Evolutionary conservation across 1,140 invertebrate species (phyloP), one percentile per base, ranked within the genome.

Genomic region (Pseudomyrmex sp.): DNA sequence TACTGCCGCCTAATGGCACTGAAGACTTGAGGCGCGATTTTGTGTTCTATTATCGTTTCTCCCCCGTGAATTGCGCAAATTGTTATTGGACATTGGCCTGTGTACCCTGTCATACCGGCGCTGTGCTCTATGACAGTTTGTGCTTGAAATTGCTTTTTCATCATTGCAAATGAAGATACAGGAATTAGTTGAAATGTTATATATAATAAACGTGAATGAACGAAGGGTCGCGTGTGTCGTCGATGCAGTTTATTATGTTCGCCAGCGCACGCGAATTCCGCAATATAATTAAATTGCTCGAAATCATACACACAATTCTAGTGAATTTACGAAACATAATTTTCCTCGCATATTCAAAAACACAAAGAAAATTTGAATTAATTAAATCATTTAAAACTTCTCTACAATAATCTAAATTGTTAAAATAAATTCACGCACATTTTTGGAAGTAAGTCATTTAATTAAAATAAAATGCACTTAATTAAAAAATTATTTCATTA

Each of bases 1-100:
- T 70, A 70, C 23, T 46, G 66, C 23, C 76, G 20, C 59, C 10
- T 70, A 70, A 79, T 59, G 50, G 56, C 65, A 44, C 15, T 59
- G 54, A 59, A 26, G 44, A 59, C 12, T 44, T 10, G 35, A 18
- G 5, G 7, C 35, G 15, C 23, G 15, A 15, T 48, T 58, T 50
- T 61, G 35, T 20, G 15, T 50, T 20, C 23, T 9, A 35, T 80
- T 48, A 23, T 44, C 18, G 20, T 15, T 26, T 77, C 54, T 5
- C 50, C 7, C 0, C n/a, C 20, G 48, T n/a, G 48, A 54, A 20
- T 77, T n/a, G n/a, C 74, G 48, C 1, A 68, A 77, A 56, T 66
- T 54, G 9, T 44, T 35, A 76, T 66, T 50, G 23, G 3, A 68
- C 44, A 62, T 2, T 8, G 2, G 48, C 18, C 3, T 23, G 15